Evolutionary conservation across 2,113 vertebrate species (phyloP).

Genomic region (Passer montanus): DNA sequence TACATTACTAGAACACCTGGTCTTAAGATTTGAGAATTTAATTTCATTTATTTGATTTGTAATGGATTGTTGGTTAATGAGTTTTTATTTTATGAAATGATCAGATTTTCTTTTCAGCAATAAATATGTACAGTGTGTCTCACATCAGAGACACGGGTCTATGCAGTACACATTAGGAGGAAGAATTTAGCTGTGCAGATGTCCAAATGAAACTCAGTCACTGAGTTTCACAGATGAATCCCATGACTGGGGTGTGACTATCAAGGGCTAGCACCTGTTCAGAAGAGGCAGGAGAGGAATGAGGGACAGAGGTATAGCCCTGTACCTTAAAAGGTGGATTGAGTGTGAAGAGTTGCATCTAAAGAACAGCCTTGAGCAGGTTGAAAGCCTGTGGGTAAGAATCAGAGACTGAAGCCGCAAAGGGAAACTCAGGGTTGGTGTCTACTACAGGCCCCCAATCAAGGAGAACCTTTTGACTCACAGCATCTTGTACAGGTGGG

Average conservation of each 20-base stretch:
- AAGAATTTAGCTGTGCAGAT: background rate
- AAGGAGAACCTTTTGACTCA: background rate
- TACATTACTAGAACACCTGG: background rate
- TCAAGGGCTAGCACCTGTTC: background rate
- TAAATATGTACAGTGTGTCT: background rate
- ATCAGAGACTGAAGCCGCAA: background rate
- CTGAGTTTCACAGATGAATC: background rate
- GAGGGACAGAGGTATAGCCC: background rate
- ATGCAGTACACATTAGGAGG: background rate
- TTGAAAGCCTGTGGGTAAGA: background rate
- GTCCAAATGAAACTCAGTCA: background rate
- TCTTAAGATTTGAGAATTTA: background rate
- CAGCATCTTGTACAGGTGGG: background rate
- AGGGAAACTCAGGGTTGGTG: background rate
- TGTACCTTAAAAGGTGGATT: background rate
- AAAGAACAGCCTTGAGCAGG: background rate
- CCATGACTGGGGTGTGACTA: fast-evolving
- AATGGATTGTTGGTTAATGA: background rate
- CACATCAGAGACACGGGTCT: background rate
- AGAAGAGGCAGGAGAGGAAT: background rate
- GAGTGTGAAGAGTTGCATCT: background rate
- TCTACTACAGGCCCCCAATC: background rate
- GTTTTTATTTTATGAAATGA: background rate
- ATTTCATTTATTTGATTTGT: background rate
- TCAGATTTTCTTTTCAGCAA: background rate